Evolutionary conservation across 2,113 vertebrate genomes (phyloP).

Genomic region (Bos taurus): ARS-UCD2.0 NC_037328.1:94701501-94702000

Average conservation of each 20-base stretch:
- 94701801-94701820: not conserved
- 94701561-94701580: too few relatives aligned
- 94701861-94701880: not conserved
- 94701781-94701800: not conserved
- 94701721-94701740: not conserved
- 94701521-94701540: too few relatives aligned
- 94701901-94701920: not conserved
- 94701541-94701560: too few relatives aligned
- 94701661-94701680: too few relatives aligned
- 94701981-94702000: not conserved
- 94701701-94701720: not conserved
- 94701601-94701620: too few relatives aligned
- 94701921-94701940: not conserved
- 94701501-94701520: too few relatives aligned
- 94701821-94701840: not conserved
- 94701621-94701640: too few relatives aligned
- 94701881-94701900: not conserved
- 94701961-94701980: not conserved
- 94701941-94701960: not conserved
- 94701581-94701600: too few relatives aligned
- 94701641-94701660: too few relatives aligned
- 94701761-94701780: not conserved
- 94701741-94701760: not conserved
- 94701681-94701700: too few relatives aligned
- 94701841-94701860: not conserved